Evolutionary conservation across 1,140 invertebrate species (phyloP).

Genomic region (Tyrophagus putrescentiae): DNA sequence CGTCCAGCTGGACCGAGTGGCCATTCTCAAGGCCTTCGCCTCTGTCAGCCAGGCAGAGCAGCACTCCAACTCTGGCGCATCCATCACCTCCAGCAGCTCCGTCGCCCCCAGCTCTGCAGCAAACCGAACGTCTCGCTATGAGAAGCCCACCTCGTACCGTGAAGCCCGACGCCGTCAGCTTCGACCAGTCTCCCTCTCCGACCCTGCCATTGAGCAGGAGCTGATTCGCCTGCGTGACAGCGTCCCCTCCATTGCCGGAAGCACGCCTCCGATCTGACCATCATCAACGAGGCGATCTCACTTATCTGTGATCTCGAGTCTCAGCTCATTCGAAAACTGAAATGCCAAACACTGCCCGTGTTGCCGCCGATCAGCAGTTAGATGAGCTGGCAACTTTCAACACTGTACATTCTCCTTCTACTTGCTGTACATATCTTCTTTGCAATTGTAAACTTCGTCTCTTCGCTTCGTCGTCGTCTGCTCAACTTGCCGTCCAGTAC

Average conservation of each 20-base stretch:
- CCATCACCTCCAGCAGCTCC: background rate
- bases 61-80: background rate
- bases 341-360: background rate
- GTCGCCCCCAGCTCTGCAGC: too few species aligned
- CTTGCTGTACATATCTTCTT: too few species aligned
- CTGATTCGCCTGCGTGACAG: conserved; percentile 5
- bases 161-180: background rate
- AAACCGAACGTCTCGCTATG: background rate
- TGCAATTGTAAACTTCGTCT: too few species aligned
- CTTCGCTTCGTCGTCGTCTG: too few species aligned
- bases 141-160: background rate
- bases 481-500: too few species aligned
- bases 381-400: too few species aligned
- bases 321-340: background rate
- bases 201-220: conserved; percentile 26
- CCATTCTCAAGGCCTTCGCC: conserved; percentile 12
- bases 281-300: conserved; percentile 16
- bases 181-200: background rate
- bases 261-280: conserved; percentile 15
- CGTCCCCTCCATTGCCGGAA: conserved; percentile 19
- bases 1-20: conserved; percentile 1
- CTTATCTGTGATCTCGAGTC: conserved; percentile 18
- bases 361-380: too few species aligned
- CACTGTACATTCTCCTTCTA: too few species aligned
- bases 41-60: too few species aligned